Evolutionary conservation across 2,113 vertebrate genomes (phyloP).

Genomic region (Proterorhinus semilunaris): DNA sequence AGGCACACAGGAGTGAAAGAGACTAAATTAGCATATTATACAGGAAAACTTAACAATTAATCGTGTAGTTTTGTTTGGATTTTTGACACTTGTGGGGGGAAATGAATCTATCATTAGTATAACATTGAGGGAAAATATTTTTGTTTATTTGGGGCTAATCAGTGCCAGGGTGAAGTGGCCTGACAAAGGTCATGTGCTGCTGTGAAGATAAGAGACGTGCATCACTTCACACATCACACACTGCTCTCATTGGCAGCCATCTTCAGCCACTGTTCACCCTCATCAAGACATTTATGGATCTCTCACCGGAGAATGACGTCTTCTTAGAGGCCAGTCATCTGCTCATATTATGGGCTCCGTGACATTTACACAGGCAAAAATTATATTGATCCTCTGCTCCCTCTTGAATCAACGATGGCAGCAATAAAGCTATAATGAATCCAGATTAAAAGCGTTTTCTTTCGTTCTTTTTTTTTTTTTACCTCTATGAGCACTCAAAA

Average conservation of each 20-base stretch:
- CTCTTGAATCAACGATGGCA: not conserved
- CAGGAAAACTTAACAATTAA: too few species aligned
- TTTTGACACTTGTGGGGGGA: too few species aligned
- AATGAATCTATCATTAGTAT: too few species aligned
- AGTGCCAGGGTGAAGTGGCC: slow-evolving; percentile 22
- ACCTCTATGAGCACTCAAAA: too few species aligned
- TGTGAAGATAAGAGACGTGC: slow-evolving; percentile 36
- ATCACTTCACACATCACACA: slow-evolving; percentile 5
- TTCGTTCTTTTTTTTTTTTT: too few species aligned
- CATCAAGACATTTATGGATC: slow-evolving; percentile 42
- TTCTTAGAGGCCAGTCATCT: not conserved
- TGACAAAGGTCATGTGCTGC: not conserved
- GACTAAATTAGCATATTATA: too few species aligned
- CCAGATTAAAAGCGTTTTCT: too few species aligned
- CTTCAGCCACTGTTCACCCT: slow-evolving; percentile 2
- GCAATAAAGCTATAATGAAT: not conserved
- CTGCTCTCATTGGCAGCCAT: slow-evolving; percentile 22
- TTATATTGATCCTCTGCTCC: not conserved
- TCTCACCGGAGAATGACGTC: slow-evolving; percentile 25
- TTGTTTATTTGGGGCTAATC: slow-evolving; percentile 16
- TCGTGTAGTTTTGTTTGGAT: too few species aligned
- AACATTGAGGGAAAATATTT: not conserved
- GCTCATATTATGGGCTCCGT: not conserved
- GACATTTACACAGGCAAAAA: not conserved
- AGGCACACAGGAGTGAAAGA: slow-evolving; percentile 59